Evolutionary conservation across 2,797 vertebrate genomes (phyloP), one percentile per base, ranked within the genome.

Genomic region (Semotilus atromaculatus): DNA sequence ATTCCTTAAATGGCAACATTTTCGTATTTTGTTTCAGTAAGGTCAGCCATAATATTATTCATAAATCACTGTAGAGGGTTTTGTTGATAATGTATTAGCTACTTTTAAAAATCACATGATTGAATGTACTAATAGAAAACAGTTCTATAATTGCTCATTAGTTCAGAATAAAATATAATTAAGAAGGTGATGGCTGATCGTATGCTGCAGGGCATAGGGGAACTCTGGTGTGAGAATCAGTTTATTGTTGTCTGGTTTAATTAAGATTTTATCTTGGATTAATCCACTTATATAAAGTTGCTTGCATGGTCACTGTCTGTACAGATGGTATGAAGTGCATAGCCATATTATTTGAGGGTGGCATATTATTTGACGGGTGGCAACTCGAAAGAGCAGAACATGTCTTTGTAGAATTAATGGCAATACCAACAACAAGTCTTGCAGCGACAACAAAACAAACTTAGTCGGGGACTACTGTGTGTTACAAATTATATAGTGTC

Each of bases 181-280:
- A 92, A 90, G 81, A 83, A 83, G 84, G 81, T 91, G 90, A 93
- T 92, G 89, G 91, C 88, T 88, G 89, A 89, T 91, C 89, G 85
- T 91, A 90, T 91, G 87, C 90, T 85, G 76, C 82, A 72, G 74
- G 91, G 75, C 82, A 83, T 86, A 87, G 55, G 85, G 82, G 82
- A 87, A 71, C 77, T 89, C 87, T 91, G 88, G 91, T 85, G 85
- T 86, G 90, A 92, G 89, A 89, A 86, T 78, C 86, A 86, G 90
- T 92, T 91, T 88, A 87, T 92, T 84, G 86, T 89, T 88, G 89
- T 88, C 90, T 82, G 92, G 87, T 92, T 91, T 92, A 91, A 94
- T 94, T 93, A 92, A 91, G 91, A 94, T 93, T 85, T 91, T 93
- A 93, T 93, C 90, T 26, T 85, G 80, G 86, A 89, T 90, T 91